Evolutionary conservation across 2,888 invertebrate genomes (phyloP).

Genomic region (Magallana nippona): DNA sequence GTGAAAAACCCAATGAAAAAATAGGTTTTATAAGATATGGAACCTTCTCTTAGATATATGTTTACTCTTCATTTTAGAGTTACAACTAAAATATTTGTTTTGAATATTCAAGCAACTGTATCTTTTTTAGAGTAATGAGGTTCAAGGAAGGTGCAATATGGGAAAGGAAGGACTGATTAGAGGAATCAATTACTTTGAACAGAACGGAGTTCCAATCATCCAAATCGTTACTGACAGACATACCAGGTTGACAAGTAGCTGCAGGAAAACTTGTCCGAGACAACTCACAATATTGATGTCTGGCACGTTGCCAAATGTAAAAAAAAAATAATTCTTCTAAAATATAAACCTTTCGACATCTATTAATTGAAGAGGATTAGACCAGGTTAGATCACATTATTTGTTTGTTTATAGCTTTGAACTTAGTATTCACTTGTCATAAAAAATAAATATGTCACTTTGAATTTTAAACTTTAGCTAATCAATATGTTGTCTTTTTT

Average conservation of each 20-base stretch:
- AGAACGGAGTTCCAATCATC: background rate
- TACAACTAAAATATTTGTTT: no score
- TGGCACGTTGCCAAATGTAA: background rate
- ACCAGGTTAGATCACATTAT: background rate
- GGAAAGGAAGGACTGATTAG: background rate
- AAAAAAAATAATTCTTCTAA: no score
- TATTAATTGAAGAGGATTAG: constrained; percentile 21
- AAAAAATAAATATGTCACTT: no score
- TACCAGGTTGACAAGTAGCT: background rate
- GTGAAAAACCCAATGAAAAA: background rate
- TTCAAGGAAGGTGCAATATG: background rate
- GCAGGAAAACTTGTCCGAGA: background rate
- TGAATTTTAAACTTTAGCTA: background rate
- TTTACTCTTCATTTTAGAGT: no score
- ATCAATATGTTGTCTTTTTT: background rate
- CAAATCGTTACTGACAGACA: background rate
- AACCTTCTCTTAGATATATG: no score
- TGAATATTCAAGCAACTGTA: no score
- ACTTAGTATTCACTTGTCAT: no score
- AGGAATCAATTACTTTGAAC: background rate
- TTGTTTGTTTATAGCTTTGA: no score
- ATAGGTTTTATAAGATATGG: no score
- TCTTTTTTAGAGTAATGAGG: background rate
- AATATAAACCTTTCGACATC: no score
- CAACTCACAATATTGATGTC: background rate